These are phyloP conservation scores for Nephila pilipes DNA, from an alignment of 1,140 invertebrate species.

Conservation along the genomic window DNA sequence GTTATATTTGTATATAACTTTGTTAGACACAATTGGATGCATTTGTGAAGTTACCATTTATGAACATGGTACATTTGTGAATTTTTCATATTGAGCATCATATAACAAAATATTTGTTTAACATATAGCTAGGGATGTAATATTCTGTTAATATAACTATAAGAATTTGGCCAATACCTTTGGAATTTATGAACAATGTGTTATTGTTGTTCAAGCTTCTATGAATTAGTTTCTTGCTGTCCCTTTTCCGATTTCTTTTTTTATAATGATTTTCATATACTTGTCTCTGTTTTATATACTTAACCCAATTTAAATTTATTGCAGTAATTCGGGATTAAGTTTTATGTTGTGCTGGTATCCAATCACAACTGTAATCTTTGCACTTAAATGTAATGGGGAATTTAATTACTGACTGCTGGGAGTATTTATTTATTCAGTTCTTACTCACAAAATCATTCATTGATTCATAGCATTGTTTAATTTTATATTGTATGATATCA, in stretches of 20 bases:
- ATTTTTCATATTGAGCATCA: conserved; percentile 46
- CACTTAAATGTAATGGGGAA: neutral
- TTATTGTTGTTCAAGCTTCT: neutral
- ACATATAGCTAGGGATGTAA: neutral
- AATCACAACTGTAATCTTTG: neutral
- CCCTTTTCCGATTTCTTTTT: neutral
- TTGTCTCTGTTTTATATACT: neutral
- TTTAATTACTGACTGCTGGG: neutral
- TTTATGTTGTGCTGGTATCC: neutral
- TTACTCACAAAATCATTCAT: neutral
- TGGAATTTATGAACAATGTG: neutral
- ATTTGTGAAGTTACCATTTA: conserved; percentile 60
- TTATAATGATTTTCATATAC: neutral
- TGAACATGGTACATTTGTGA: conserved; percentile 47
- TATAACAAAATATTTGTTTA: neutral
- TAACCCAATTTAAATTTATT: neutral
- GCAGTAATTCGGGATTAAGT: neutral
- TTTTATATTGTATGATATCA: conserved; percentile 33
- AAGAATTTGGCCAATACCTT: conserved; percentile 1
- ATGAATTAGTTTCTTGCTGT: neutral
- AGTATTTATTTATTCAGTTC: neutral
- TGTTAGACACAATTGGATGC: conserved; percentile 62
- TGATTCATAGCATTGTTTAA: neutral
- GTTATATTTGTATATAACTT: conserved; percentile 71
- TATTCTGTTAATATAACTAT: conserved; percentile 8